phyloP scores from a whole-genome alignment of 2,113 vertebrate genomes.

The Hypocryptadius cinnamomeus region DNA sequence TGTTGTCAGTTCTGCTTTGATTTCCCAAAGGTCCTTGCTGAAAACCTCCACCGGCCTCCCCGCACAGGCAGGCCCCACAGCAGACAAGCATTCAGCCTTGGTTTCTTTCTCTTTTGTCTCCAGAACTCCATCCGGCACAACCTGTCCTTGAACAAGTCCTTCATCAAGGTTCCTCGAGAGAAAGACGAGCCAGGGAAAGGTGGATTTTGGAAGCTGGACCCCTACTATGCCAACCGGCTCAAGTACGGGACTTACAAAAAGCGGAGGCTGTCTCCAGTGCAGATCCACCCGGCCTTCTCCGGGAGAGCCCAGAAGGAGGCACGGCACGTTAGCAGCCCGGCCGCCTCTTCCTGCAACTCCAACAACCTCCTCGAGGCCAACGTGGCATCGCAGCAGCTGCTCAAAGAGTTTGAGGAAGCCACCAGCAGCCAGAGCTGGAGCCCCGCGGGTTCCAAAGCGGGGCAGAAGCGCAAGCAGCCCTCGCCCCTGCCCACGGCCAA shows the following conservation, averaged over 20 bases:
- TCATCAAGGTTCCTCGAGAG: conserved; percentile 94
- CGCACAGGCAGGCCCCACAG: fast-evolving
- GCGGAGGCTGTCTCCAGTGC: conserved; percentile 78
- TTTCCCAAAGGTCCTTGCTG: neutral
- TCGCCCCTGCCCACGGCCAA: conserved; percentile 69
- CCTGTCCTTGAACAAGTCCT: conserved; percentile 96
- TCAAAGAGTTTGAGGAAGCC: conserved; percentile 83
- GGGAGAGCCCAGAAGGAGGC: conserved; percentile 37
- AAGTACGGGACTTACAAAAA: conserved; percentile 87
- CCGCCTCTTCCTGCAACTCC: neutral
- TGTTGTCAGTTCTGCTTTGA: neutral
- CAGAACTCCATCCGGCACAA: conserved; percentile 98
- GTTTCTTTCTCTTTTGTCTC: neutral
- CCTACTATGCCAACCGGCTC: conserved; percentile 85
- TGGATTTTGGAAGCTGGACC: conserved; percentile 96
- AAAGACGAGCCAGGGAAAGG: conserved; percentile 95
- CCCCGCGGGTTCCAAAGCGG: conserved; percentile 43
- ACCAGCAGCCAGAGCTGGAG: conserved; percentile 74
- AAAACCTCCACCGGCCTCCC: neutral
- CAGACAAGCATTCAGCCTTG: neutral
- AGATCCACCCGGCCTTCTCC: conserved; percentile 82
- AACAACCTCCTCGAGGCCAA: conserved; percentile 50
- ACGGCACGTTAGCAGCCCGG: neutral
- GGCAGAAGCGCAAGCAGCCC: conserved; percentile 77
- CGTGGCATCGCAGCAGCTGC: conserved; percentile 79